Evolutionary conservation across 2,797 vertebrate species (phyloP), one percentile per base, ranked within the genome.

Genomic region (Tadarida brasiliensis): DNA sequence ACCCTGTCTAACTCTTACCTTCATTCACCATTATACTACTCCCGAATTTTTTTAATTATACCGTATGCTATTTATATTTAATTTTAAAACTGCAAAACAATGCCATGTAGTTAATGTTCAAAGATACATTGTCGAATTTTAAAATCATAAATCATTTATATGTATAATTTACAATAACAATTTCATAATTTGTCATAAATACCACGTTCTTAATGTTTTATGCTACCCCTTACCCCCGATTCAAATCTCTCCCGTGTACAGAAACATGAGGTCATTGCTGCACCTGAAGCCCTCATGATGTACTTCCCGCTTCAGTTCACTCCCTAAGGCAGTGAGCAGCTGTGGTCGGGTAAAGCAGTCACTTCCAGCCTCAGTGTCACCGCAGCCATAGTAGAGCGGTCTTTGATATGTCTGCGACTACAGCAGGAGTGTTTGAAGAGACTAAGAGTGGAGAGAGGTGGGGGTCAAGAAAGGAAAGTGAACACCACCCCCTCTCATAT

Each of bases 401-500:
- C 54, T 98, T 98, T 98, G 96, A 98, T 97, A 98, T 94, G 96
- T 90, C 90, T 95, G 87, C 73, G 70, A 96, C 94, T 98, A 88
- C 92, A 91, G 73, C 91, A 95, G 97, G 95, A 98, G 90, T 59
- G 97, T 98, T 98, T 98, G 97, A 98, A 98, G 95, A 92, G 89
- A 97, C 97, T 96, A 92, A 97, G 96, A 97, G 97, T 16, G 95
- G 89, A 96, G 88, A 89, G 96, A 83, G 82, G 73, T 97, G 94
- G 96, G 97, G 94, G 95, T 98, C 97, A 95, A 97, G 97, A 95
- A 94, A 97, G 92, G 94, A 83, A 97, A 91, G 95, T 51, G 98
- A 95, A 89, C 71, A 49, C 96, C 97, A 96, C 96, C 97, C 97
- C 97, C 91, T 94, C 96, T 96, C 74, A 96, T 92, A 73, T 87